Base-by-base conservation (phyloP, 1,140 invertebrate genomes). In the Heliothis subflexa region DNA sequence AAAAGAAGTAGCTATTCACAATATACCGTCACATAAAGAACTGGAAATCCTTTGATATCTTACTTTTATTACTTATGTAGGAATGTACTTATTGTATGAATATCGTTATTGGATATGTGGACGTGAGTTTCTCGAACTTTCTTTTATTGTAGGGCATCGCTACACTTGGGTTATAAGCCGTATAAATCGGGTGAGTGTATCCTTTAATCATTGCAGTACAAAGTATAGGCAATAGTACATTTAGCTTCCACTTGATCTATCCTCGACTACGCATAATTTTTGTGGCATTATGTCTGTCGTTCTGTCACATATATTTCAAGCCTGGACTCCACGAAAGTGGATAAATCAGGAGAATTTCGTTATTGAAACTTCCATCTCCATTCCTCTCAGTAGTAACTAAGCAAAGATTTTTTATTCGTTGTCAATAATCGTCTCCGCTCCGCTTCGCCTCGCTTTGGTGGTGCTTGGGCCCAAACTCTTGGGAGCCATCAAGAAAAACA, bases 41-140 rank as follows among this genome's bases (percentile, higher is more conserved):
- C 77, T 85, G 57, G 72, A 83, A 83, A 88, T 86, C 88, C 85
- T 88, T 88, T 89, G 86, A 89, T 86, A 88, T 84, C 80, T 81
- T 83, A 80, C 79, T 73, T 71, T 71, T 75, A 76, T 81, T 79
- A 75, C 72, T 61, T 72, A 59, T 74, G 72, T 62, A 62, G 71
- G 40, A 62, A 57, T 62, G 50, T 74, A 55, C 21, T 61, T 50
- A 74, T 45, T 62, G 72, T 74, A 62, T 62, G 45, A 25, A 28
- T 74, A 74, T 74, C 18, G n/a, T 74, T 61, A 55, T 61, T 61
- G 28, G 40, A 74, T 62, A 62, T 62, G 57, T 74, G 57, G 28
- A 74, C 72, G 55, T 61, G 72, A 74, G 52, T 33, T 71, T n/a
- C 13, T 74, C 55, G 55, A 49, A 47, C 10, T 74, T 50, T 50